Conservation (phyloP, 2,113 vertebrate genomes). For the Cygnus buccinator region DNA sequence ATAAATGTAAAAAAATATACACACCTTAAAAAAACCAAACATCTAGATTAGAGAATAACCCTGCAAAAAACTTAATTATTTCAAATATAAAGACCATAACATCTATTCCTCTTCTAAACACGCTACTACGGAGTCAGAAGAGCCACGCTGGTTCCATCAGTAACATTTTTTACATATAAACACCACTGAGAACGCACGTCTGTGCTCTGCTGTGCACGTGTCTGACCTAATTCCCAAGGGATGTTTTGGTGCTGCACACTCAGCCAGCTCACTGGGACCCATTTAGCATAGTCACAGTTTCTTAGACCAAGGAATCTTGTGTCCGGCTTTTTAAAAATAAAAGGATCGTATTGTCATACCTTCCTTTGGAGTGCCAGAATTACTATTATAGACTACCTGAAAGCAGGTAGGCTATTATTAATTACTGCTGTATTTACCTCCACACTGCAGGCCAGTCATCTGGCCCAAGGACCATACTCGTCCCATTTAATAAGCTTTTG, state of each 20-base stretch:
- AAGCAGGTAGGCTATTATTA: not conserved
- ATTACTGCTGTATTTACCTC: not conserved
- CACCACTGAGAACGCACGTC: not conserved
- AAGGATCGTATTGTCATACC: not conserved
- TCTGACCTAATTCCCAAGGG: not conserved
- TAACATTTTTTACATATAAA: not conserved
- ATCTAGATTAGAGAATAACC: not conserved
- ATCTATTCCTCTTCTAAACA: not conserved
- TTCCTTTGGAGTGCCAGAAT: not conserved
- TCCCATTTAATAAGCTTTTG: rapidly evolving
- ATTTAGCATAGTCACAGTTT: not conserved
- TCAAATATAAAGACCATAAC: not conserved
- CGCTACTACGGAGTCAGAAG: not conserved
- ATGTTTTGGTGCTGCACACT: too few relatives aligned
- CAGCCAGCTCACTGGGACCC: not conserved
- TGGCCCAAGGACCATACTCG: rapidly evolving
- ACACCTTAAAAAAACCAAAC: not conserved
- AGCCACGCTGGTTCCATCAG: not conserved
- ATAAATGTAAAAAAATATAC: not conserved
- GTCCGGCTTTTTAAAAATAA: not conserved
- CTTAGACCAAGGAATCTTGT: not conserved
- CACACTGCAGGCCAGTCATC: not conserved
- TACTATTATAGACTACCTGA: not conserved
- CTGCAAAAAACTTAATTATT: not conserved
- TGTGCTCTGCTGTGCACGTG: not conserved